Base-by-base conservation (phyloP, 2,113 vertebrate species). In the Etheostoma cragini region DNA sequence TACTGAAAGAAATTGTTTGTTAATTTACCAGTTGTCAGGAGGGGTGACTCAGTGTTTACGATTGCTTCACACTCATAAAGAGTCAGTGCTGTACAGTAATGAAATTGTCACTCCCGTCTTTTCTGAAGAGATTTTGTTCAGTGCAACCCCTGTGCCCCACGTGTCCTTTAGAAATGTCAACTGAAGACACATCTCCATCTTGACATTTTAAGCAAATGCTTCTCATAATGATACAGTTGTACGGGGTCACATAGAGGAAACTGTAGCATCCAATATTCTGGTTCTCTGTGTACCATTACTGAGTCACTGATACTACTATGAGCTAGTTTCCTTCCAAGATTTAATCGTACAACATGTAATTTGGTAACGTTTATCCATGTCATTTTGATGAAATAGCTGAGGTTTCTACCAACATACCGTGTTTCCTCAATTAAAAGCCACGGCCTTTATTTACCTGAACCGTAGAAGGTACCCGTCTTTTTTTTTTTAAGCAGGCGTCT, bases 151-250 rank as follows among this genome's bases (percentile, higher is more conserved):
- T 6, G 24, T 56, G 62, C 14, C 71, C 52, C 30, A 6, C 24
- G 8, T 22, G 54, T 57, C 52, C 60, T 86, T 76, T 76, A 82
- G 42, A 88, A 88, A 88, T 88, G 84, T 81, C 82, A 90, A 14
- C 73, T 12, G 67, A 61, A 73, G 62, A 83, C 19, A 1, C 53
- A 71, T 72, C 56, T 72, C 63, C 65, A 21, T 61, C 33, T 57
- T 79, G 85, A 83, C 83, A 87, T 91, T 87, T 87, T 65, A 53
- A 71, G 60, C 61, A 81, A 84, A 82, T 63, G 58, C 70, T 53
- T 60, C 63, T 77, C 56, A 58, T 80, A 83, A 74, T 58, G 58
- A 83, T 64, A 38, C 70, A 46, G 71, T 49, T 72, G 56, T 47
- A 4, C 14, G 0, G 16, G 71, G 80, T 83, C 65, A 53, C 46